These are phyloP conservation scores for Emydocephalus ijimae DNA, from an alignment of 2,113 vertebrate genomes.

Conservation along the genomic window DNA sequence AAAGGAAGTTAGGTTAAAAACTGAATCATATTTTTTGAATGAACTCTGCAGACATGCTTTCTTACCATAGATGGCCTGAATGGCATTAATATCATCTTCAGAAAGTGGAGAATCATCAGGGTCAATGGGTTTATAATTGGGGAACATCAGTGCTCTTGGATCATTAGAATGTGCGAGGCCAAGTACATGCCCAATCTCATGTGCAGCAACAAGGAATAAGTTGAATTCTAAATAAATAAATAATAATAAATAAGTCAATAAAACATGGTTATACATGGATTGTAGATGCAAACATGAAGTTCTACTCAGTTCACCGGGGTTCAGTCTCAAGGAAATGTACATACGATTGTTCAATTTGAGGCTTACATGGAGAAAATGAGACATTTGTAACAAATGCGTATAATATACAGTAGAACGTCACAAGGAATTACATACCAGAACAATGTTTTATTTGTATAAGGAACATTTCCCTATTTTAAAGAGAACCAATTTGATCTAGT, in stretches of 20 bases:
- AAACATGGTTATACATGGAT: not conserved
- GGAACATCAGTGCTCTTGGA: constrained; percentile 85
- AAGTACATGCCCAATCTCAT: constrained; percentile 92
- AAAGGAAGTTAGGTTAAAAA: too few species aligned
- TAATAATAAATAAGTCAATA: constrained; percentile 17
- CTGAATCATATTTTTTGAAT: too few species aligned
- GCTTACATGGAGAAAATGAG: not conserved
- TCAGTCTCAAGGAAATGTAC: not conserved
- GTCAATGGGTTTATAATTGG: constrained; percentile 74
- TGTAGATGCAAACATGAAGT: not conserved
- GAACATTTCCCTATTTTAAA: not conserved
- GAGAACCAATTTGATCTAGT: too few species aligned
- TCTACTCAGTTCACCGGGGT: not conserved
- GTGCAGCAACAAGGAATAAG: constrained; percentile 90
- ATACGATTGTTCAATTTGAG: not conserved
- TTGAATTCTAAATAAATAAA: constrained; percentile 72
- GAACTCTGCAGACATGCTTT: not conserved
- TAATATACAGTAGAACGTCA: not conserved
- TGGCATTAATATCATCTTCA: constrained; percentile 81
- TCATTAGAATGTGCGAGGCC: constrained; percentile 86
- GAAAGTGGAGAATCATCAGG: constrained; percentile 76
- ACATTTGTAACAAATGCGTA: not conserved
- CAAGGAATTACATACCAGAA: not conserved
- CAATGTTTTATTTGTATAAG: not conserved
- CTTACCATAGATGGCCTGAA: constrained; percentile 92